These are phyloP conservation scores for Phylloscopus trochilus DNA, from an alignment of 2,113 vertebrate species.

Conservation along the genomic window DNA sequence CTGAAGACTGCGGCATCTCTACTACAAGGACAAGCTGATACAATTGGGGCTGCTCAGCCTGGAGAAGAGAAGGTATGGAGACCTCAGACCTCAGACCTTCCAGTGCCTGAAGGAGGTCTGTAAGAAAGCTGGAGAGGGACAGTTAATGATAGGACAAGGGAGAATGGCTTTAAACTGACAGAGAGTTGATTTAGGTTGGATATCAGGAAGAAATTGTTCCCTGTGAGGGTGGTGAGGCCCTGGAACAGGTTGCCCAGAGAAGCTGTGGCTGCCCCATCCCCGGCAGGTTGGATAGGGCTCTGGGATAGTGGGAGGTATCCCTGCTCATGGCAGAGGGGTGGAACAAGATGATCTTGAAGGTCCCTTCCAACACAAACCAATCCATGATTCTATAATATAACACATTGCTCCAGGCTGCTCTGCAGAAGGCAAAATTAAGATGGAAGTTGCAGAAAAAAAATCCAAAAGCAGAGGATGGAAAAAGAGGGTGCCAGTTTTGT, in stretches of 20 bases:
- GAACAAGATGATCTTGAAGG: neutral
- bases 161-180: neutral
- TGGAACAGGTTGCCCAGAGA: neutral
- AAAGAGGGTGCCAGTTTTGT: neutral
- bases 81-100: neutral
- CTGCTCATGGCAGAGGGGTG: neutral
- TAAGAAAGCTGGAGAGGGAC: neutral
- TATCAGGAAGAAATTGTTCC: neutral
- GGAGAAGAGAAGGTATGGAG: neutral
- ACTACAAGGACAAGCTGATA: neutral
- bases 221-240: neutral
- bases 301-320: neutral
- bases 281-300: accelerated
- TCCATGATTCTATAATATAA: neutral
- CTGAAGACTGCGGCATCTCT: neutral
- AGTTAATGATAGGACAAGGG: neutral
- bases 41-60: neutral
- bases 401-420: neutral
- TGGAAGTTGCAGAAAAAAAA: neutral
- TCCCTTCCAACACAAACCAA: neutral
- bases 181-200: neutral
- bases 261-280: neutral
- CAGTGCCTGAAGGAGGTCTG: neutral
- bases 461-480: neutral
- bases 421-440: neutral